Evolutionary conservation across 2,797 vertebrate species (phyloP).

Genomic region (Poeciliopsis presidionis): DNA sequence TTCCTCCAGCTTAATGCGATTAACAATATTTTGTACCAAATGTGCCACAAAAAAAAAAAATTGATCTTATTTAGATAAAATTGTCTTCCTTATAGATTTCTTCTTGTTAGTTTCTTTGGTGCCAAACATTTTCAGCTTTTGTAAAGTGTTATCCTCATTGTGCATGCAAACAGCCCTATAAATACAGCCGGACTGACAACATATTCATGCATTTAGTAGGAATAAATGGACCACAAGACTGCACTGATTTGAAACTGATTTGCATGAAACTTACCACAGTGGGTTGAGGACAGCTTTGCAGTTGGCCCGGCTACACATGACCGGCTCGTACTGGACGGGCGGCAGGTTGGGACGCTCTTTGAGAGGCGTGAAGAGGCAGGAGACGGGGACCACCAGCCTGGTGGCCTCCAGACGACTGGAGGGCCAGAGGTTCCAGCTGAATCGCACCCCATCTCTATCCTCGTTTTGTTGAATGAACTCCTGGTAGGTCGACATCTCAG

Average conservation of each 20-base stretch:
- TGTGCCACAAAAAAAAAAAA: background rate
- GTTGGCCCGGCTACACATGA: slow-evolving; percentile 91
- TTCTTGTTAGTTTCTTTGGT: background rate
- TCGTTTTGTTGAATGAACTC: slow-evolving; percentile 99
- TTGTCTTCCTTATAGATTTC: background rate
- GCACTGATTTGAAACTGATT: background rate
- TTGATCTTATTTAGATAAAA: background rate
- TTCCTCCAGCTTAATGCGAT: background rate
- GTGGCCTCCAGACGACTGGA: slow-evolving; percentile 96
- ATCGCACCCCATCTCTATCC: slow-evolving; percentile 94
- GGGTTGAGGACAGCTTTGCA: slow-evolving; percentile 98
- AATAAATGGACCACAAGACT: background rate
- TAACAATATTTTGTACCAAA: background rate
- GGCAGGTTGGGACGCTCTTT: slow-evolving; percentile 93
- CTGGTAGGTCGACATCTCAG: slow-evolving; percentile 89
- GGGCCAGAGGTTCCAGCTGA: slow-evolving; percentile 99
- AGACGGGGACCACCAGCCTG: slow-evolving; percentile 92
- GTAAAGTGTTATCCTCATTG: background rate
- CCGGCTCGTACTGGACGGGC: slow-evolving; percentile 94
- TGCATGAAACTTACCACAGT: slow-evolving; percentile 86
- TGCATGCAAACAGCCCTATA: background rate
- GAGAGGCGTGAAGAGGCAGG: slow-evolving; percentile 94
- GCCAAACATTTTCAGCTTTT: background rate
- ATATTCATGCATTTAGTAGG: background rate
- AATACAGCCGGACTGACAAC: background rate